phyloP scores from a whole-genome alignment of 2,888 invertebrate genomes.

The Coleophora flavipennella region DNA sequence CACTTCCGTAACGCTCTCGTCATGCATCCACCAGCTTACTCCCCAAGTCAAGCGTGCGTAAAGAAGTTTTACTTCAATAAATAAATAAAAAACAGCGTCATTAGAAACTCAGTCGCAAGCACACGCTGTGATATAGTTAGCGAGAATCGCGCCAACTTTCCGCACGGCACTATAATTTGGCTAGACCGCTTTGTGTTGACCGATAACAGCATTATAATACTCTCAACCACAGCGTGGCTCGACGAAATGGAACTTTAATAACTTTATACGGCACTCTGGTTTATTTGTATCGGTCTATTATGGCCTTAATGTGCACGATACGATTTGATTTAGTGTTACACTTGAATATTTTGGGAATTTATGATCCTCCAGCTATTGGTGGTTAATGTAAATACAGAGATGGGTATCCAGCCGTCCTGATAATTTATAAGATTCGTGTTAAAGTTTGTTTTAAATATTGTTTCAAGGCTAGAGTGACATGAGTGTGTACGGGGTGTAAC shows the following conservation, averaged over 20 bases:
- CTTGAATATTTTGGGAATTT: no score
- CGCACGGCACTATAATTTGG: constrained; percentile 19
- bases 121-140: background rate
- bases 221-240: constrained; percentile 38
- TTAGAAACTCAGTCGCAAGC: background rate
- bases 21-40: no score
- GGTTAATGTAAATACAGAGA: background rate
- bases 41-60: no score
- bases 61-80: no score
- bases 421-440: no score
- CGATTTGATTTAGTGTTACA: constrained; percentile 42
- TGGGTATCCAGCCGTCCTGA: no score
- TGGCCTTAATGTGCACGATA: constrained; percentile 37
- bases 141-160: background rate
- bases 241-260: constrained; percentile 65
- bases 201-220: constrained; percentile 61
- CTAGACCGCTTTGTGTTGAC: constrained; percentile 29
- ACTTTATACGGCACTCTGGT: constrained; percentile 57
- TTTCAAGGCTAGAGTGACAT: no score
- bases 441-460: no score
- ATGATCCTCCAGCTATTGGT: no score
- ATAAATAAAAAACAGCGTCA: no score
- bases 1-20: no score
- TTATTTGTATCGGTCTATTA: constrained; percentile 51
- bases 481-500: no score